These are phyloP conservation scores for Sinocyclocheilus anophthalmus DNA, from an alignment of 2,113 vertebrate species.

Conservation along the genomic window DNA sequence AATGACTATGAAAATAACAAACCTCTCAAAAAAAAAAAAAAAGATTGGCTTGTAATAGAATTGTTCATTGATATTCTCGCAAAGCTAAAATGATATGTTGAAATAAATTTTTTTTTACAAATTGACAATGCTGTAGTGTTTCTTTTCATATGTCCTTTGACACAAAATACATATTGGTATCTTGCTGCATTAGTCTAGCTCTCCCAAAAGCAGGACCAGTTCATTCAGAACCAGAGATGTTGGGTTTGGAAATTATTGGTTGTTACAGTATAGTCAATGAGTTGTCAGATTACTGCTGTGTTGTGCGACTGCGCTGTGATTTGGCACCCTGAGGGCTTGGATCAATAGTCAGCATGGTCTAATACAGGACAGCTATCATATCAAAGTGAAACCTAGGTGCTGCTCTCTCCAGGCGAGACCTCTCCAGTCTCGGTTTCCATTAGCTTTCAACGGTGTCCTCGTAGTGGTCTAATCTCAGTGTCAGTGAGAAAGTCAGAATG, in stretches of 20 bases:
- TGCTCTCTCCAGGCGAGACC: neutral
- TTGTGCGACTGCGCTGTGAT: constrained; percentile 55
- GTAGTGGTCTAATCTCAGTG: constrained; percentile 10
- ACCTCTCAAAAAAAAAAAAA: constrained; percentile 48
- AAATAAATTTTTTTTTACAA: constrained; percentile 65
- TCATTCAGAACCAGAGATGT: constrained; percentile 60
- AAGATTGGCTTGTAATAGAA: constrained; percentile 64
- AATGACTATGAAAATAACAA: constrained; percentile 36
- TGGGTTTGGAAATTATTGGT: constrained; percentile 69
- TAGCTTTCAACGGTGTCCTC: neutral
- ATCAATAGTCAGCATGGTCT: constrained; percentile 61
- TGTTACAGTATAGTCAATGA: constrained; percentile 61
- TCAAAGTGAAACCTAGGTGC: constrained; percentile 16
- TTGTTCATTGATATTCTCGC: constrained; percentile 67
- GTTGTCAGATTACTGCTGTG: constrained; percentile 60
- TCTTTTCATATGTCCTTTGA: neutral
- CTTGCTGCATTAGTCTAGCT: neutral
- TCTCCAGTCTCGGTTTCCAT: neutral
- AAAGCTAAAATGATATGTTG: constrained; percentile 69
- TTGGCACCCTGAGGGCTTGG: constrained; percentile 55
- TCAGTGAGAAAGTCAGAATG: constrained; percentile 31
- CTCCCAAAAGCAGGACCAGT: neutral
- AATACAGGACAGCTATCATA: constrained; percentile 32
- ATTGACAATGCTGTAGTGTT: constrained; percentile 23
- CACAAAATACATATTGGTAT: neutral